Conservation (phyloP, 2,888 invertebrate species). For the Agriotes lineatus region DNA sequence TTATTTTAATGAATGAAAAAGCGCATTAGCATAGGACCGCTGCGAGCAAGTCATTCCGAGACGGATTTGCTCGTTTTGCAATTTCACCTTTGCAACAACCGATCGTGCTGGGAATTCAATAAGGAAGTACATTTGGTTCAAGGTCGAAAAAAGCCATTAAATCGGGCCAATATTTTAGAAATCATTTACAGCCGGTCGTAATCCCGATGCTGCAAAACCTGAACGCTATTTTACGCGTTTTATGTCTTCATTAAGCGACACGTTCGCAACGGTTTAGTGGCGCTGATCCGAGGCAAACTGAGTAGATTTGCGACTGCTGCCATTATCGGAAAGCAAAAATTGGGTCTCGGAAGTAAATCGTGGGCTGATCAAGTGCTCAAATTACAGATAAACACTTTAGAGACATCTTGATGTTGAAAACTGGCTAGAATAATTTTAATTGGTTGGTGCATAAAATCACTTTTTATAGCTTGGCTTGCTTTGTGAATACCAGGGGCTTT, state of each 20-base stretch:
- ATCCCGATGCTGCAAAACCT: not conserved
- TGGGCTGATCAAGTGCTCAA: no score
- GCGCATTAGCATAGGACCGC: slow-evolving; percentile 6
- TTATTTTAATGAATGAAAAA: slow-evolving; percentile 14
- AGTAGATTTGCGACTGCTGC: no score
- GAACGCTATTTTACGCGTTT: not conserved
- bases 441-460: no score
- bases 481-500: no score
- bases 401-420: no score
- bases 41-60: not conserved
- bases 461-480: no score
- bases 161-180: not conserved
- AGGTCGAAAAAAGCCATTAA: not conserved
- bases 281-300: not conserved
- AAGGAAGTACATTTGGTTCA: slow-evolving; percentile 10
- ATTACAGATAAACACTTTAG: no score
- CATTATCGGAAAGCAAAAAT: no score
- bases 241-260: slow-evolving; percentile 1
- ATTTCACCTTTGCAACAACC: no score
- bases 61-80: not conserved
- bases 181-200: not conserved
- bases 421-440: no score
- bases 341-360: no score
- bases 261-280: not conserved
- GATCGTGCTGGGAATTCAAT: slow-evolving; percentile 1